Conservation (phyloP, 2,113 vertebrate species). For the Elgaria multicarinata region DNA sequence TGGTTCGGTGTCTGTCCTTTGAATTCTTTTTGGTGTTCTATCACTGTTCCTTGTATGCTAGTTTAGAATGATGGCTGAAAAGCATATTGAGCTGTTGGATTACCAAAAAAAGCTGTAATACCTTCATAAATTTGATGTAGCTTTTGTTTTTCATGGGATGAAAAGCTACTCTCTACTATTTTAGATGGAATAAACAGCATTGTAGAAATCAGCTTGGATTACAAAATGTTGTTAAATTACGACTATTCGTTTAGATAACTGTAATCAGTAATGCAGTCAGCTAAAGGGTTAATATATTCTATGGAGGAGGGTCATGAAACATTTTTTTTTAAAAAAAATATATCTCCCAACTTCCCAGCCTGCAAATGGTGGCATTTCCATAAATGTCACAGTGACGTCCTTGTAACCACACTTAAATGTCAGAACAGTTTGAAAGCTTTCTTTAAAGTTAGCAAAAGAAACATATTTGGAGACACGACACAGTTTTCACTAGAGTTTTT, state of each 20-base stretch:
- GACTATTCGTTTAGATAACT: constrained; percentile 16
- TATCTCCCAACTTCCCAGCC: constrained; percentile 31
- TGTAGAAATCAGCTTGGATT: constrained; percentile 14
- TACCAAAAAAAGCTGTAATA: neutral
- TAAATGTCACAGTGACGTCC: constrained; percentile 68
- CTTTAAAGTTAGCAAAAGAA: constrained; percentile 42
- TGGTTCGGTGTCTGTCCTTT: neutral
- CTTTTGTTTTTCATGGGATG: neutral
- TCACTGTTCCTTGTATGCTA: neutral
- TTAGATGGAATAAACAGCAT: neutral
- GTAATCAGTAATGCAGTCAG: constrained; percentile 16
- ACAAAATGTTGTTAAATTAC: constrained; percentile 3
- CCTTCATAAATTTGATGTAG: neutral
- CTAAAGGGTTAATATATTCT: constrained; percentile 36
- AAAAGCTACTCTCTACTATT: neutral
- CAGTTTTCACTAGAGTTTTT: constrained; percentile 38
- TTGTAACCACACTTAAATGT: constrained; percentile 67
- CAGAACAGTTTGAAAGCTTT: constrained; percentile 52
- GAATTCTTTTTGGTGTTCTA: neutral
- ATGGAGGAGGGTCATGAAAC: constrained; percentile 20
- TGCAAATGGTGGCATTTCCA: constrained; percentile 64
- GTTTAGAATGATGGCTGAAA: neutral
- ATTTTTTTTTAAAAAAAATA: constrained; percentile 41
- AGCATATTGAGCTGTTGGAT: neutral
- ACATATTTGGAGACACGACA: constrained; percentile 38